A percentile compares a stretch with the other conserved stretches of the same genome.
Conservation (phyloP, 53 echinoderm and acorn worm genomes). For the Stichopus horrens region DNA sequence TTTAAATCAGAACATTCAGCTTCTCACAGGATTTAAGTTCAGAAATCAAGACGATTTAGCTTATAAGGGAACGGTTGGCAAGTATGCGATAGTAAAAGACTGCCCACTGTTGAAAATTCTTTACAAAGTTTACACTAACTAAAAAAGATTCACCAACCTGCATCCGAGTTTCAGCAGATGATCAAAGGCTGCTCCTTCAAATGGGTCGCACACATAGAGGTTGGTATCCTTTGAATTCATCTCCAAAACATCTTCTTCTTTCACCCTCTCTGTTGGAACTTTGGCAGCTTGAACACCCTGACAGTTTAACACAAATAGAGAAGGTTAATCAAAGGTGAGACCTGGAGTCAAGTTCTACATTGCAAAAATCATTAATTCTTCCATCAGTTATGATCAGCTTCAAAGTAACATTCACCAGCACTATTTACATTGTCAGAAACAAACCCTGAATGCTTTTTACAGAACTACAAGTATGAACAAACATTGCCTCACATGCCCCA, state of each 20-base stretch:
- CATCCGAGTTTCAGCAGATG: slow-evolving; percentile 72
- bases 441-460: too few species aligned
- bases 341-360: too few species aligned
- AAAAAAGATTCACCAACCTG: slow-evolving; percentile 62
- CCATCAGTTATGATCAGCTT: too few species aligned
- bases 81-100: neutral
- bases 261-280: slow-evolving; percentile 69
- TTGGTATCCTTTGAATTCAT: slow-evolving; percentile 61
- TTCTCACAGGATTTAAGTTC: too few species aligned
- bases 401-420: too few species aligned
- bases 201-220: slow-evolving; percentile 90
- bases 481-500: too few species aligned
- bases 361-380: too few species aligned
- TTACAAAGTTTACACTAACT: neutral
- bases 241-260: slow-evolving; percentile 52
- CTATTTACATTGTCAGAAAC: too few species aligned
- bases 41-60: too few species aligned
- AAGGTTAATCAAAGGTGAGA: neutral
- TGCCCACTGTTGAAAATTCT: neutral
- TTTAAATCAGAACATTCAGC: too few species aligned
- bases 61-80: too few species aligned
- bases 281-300: slow-evolving; percentile 82
- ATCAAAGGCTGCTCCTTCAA: slow-evolving; percentile 81
- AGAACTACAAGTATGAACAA: too few species aligned
- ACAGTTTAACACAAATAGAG: neutral